Conservation (phyloP, 2,797 vertebrate genomes). For the Eulemur coronatus region DNA sequence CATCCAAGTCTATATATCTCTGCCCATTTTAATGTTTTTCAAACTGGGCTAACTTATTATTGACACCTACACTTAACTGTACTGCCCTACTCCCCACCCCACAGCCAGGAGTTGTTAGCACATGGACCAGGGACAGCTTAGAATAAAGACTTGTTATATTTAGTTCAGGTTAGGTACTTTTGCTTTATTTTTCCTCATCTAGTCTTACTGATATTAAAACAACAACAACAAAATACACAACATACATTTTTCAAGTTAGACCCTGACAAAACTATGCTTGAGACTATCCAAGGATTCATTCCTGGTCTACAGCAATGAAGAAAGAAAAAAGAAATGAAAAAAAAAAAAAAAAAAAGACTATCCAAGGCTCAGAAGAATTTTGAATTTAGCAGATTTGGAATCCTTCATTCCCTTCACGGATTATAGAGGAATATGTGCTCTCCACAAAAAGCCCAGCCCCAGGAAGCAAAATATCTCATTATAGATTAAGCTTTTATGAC, state of each 20-base stretch:
- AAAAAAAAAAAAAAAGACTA: background rate
- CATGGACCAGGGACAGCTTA: background rate
- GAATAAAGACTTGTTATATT: background rate
- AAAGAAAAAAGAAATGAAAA: no score
- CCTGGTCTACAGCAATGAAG: no score
- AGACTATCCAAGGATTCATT: background rate
- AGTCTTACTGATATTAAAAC: background rate
- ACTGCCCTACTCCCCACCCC: background rate
- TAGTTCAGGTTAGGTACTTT: background rate
- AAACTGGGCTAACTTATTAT: background rate
- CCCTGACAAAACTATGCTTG: background rate
- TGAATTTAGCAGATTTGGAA: background rate
- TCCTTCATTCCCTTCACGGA: background rate
- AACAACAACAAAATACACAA: background rate
- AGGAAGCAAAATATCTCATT: background rate
- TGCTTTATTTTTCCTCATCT: background rate
- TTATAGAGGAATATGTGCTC: background rate
- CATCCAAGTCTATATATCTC: background rate
- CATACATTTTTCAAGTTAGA: background rate
- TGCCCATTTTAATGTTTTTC: background rate
- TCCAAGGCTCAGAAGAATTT: background rate
- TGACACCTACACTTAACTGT: background rate
- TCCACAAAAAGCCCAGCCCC: background rate
- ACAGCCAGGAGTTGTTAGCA: background rate
- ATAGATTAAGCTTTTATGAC: background rate